These are phyloP conservation scores for Grammomys surdaster DNA, from an alignment of 2,113 vertebrate species.

Conservation along the genomic window DNA sequence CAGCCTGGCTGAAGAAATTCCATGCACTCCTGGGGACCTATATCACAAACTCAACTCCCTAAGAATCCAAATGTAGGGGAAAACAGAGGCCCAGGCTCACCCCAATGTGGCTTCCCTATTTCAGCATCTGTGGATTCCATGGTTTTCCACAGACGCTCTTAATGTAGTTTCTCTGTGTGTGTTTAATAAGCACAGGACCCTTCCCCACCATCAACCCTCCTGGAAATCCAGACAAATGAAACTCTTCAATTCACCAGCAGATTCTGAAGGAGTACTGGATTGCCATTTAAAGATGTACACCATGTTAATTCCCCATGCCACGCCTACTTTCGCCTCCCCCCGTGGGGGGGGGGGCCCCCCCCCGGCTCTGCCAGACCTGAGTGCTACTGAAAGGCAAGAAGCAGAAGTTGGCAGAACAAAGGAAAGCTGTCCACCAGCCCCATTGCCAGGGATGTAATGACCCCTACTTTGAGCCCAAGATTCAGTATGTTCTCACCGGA, in stretches of 20 bases:
- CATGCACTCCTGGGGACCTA: neutral
- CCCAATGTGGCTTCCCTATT: neutral
- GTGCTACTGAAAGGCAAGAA: neutral
- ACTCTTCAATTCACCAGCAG: neutral
- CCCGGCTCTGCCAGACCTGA: neutral
- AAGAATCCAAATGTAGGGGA: neutral
- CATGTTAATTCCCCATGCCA: neutral
- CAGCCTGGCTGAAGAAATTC: conserved; percentile 31
- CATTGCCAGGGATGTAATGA: neutral
- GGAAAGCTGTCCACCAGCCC: neutral
- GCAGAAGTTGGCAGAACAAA: neutral
- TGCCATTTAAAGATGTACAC: neutral
- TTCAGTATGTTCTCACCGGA: neutral
- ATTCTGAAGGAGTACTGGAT: neutral
- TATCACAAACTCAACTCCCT: neutral
- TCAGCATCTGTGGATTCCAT: neutral
- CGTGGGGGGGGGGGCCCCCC: no score
- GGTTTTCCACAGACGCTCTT: neutral
- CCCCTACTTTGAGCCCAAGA: neutral
- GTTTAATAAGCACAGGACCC: neutral
- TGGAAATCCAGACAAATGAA: neutral
- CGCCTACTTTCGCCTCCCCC: neutral
- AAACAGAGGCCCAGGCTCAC: neutral
- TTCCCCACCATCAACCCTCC: neutral
- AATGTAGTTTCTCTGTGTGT: neutral